Evolutionary conservation across 2,888 invertebrate genomes (phyloP).

Genomic region (Psococerastis gibbosa): DNA sequence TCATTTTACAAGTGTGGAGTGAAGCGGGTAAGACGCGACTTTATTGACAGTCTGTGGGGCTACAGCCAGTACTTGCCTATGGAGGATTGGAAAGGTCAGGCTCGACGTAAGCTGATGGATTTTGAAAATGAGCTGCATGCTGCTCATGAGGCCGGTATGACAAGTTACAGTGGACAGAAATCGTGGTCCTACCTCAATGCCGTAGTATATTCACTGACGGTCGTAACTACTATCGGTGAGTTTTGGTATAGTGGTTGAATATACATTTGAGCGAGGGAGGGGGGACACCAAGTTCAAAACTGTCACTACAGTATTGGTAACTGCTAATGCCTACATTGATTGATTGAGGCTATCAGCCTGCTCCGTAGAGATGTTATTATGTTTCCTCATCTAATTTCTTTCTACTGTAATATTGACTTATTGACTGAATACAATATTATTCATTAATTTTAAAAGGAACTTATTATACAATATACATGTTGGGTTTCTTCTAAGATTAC

Average conservation of each 20-base stretch:
- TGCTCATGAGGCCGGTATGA: constrained; percentile 68
- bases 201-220: constrained; percentile 66
- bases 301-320: too few species aligned
- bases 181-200: constrained; percentile 81
- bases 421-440: too few species aligned
- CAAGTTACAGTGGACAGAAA: constrained; percentile 62
- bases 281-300: too few species aligned
- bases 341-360: too few species aligned
- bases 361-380: too few species aligned
- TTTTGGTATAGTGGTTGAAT: constrained; percentile 8
- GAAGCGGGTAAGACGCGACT: constrained; percentile 67
- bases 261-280: background rate
- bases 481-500: too few species aligned
- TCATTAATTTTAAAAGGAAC: too few species aligned
- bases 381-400: too few species aligned
- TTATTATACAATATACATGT: too few species aligned
- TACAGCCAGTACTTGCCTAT: constrained; percentile 64
- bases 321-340: too few species aligned
- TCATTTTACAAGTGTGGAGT: constrained; percentile 75
- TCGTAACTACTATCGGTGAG: constrained; percentile 81
- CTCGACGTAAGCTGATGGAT: constrained; percentile 54
- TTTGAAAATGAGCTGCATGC: constrained; percentile 74
- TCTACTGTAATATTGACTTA: too few species aligned
- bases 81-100: constrained; percentile 79
- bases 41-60: constrained; percentile 65